Base-by-base conservation (phyloP, 1,140 invertebrate genomes). In the Aphis gossypii region DNA sequence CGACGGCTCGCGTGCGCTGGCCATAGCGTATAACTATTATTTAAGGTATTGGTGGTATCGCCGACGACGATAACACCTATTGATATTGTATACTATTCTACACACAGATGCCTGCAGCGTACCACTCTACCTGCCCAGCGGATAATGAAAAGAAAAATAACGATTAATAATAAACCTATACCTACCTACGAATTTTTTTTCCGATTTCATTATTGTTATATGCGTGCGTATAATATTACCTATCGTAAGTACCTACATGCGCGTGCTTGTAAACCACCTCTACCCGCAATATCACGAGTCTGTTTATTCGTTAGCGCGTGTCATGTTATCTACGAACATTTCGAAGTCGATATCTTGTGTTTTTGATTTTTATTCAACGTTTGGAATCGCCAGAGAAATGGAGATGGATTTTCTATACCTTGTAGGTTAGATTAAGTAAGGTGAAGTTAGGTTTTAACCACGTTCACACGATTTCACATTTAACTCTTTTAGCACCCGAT, bases 71-170 rank as follows among this genome's bases (percentile, higher is more conserved):
- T 84, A 84, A 41, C 38, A 84, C 38, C 38, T 84, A 41, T 84
- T 84, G 23, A 41, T 84, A 44, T 84, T 41, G 25, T 84, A 84
- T 83, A 44, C n/a, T 35, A 76, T 76, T 76, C n/a, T 76, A 76
- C 14, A 68, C 60, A n/a, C 60, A 18, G 60, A n/a, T 76, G 60
- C 60, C 5, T n/a, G 30, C 11, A 18, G 4, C 60, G 8, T 46
- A 46, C 46, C 46, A 46, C 46, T 11, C 46, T 46, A 35, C 60
- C 30, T n/a, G 60, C n/a, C 4, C 60, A n/a, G 60, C 1, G 60
- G 30, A 76, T 76, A 76, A 76, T 76, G 60, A 76, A 76, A 76
- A 76, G n/a, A 68, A 68, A 68, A 68, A n/a, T 51, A n/a, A n/a
- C 30, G 30, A 76, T 30, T n/a, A n/a, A n/a, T 76, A n/a, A 76